Base-by-base conservation (phyloP, 2,888 invertebrate genomes). In the Agonopterix subpropinquella region DNA sequence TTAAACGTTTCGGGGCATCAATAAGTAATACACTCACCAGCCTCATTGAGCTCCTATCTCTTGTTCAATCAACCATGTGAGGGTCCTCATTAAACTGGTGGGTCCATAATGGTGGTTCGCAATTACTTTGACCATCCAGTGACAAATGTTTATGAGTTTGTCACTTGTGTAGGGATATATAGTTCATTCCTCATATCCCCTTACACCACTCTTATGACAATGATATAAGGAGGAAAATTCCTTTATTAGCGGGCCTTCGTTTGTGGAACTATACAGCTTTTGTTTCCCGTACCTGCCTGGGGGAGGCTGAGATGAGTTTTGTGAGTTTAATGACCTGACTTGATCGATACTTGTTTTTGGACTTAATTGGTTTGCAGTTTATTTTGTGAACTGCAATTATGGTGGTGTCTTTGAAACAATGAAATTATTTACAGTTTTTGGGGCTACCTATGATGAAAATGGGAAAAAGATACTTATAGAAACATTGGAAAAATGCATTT, bases 91-190 rank as follows among this genome's bases (percentile, higher is more conserved):
- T 44, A 53, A 41, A 54, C 49, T 79, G 80, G 86, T 67, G 50
- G 56, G 56, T 58, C 62, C 65, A 67, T 73, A 73, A 75, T 75
- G 73, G 69, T 65, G 76, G 67, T 73, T 78, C 65, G 80, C 78
- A 81, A 80, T 80, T 81, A 80, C 77, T 77, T 73, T 81, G 82
- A 79, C 81, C 74, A 67, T 69, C 67, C 77, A 74, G 79, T 81
- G 87, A 88, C 86, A 84, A 88, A 88, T 88, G 87, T 81, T 86
- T 80, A 85, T 84, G 86, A 86, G 86, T 88, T 87, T 87, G 87
- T 88, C 88, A 88, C 86, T 85, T 68, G 65, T 65, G 60, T 59
- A 61, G 62, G 28, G 28, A 28, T 28, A 28, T 28, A 28, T 28
- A 28, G 28, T 28, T 28, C 28, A 28, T 28, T 28, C 7, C 7